phyloP scores from a whole-genome alignment of 2,113 vertebrate species.

The Corvus hawaiiensis region DNA sequence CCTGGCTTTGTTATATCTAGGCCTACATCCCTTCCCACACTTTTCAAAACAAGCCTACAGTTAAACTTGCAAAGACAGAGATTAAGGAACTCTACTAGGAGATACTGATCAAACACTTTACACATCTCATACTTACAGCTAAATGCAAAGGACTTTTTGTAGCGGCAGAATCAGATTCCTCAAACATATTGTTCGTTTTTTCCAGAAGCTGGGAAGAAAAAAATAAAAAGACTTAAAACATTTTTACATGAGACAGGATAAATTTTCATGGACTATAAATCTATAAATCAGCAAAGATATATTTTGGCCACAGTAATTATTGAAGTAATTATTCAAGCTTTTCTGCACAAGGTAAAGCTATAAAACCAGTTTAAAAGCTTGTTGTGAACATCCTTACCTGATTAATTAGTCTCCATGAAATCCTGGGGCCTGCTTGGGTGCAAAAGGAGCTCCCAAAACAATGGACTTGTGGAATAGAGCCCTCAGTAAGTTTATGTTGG shows the following conservation, averaged over 20 bases:
- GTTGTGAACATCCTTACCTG: background rate
- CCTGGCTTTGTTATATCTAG: background rate
- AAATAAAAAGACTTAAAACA: background rate
- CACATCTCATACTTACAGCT: slow-evolving; percentile 79
- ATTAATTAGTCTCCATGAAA: background rate
- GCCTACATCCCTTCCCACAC: background rate
- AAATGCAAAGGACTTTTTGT: slow-evolving; percentile 91
- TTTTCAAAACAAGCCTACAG: background rate
- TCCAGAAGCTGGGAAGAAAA: slow-evolving; percentile 82
- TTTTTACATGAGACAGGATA: background rate
- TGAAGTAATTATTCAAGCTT: background rate
- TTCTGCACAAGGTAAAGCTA: background rate
- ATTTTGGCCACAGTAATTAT: background rate
- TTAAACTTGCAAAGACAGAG: background rate
- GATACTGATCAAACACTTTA: background rate
- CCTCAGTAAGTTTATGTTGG: background rate
- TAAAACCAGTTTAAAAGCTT: background rate
- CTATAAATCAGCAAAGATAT: background rate
- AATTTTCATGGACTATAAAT: background rate
- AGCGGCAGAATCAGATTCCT: slow-evolving; percentile 76
- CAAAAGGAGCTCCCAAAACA: background rate
- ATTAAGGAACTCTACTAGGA: background rate
- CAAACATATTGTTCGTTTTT: slow-evolving; percentile 77
- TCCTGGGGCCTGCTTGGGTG: background rate
- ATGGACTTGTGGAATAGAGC: background rate